Base-by-base conservation (phyloP, 2,888 invertebrate species). In the Cataglyphis livida region DNA sequence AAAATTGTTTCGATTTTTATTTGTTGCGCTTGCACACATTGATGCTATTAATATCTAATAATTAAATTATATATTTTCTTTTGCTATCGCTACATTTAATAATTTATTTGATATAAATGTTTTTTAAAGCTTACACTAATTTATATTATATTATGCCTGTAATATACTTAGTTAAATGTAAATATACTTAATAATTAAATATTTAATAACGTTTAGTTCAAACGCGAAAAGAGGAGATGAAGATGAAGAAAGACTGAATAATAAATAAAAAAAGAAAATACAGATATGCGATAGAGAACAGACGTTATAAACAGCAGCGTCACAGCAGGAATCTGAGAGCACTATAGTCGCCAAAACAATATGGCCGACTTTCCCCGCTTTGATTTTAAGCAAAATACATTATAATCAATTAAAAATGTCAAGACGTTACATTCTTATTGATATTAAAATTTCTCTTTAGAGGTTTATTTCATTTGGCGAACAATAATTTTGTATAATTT, bases 351-450 rank as follows among this genome's bases (percentile, higher is more conserved):
- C 70, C 70, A 84, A 41, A 84, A 41, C 76, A 84, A 70, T 81
- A 90, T 89, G 87, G 89, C 87, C 68, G 84, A 78, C 71, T 82
- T 88, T 90, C 91, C 91, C 90, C 91, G 89, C 89, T 87, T 88
- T 91, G 66, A 79, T 84, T 73, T 64, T 75, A 57, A 65, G 65
- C 54, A 25, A 38, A 68, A 76, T 62, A n/a, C 18, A 28, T 82
- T 75, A 28, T 48, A 57, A 35, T 76, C 71, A 32, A 78, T 57
- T 21, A 65, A 73, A 59, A 25, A 59, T 28, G 18, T 57, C 73
- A 10, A 12, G 41, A 25, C 54, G 51, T 85, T 54, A 32, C 25
- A 59, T 38, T 3, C n/a, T 9, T 28, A 32, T 32, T 74, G 10
- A 74, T 10, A 35, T 61, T 59, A 25, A 57, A 62, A 32, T 59